Evolutionary conservation across 2,113 vertebrate species (phyloP), one percentile per base, ranked within the genome.

Genomic region (Lycocorax pyrrhopterus): DNA sequence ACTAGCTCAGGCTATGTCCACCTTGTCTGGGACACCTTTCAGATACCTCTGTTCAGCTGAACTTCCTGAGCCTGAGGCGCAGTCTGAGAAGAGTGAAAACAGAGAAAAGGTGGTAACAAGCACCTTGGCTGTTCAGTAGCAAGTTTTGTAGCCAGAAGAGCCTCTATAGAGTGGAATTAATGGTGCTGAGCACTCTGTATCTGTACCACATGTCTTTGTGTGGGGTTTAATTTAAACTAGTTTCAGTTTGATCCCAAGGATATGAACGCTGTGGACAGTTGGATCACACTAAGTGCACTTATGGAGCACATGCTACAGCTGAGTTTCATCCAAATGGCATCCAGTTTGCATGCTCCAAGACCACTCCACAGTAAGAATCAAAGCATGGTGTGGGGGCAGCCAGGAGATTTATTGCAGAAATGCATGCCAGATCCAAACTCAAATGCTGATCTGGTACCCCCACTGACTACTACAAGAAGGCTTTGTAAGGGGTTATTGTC

Each of bases 401-500:
- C 75, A 39, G 39, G 56, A 94, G 82, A 90, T 91, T 87, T 59
- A 87, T 6, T 87, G 49, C 56, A 87, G 71, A 69, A 87, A 59
- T 19, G 21, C 33, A 60, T 43, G 58, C 58, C 62, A 68, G 53
- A 85, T 90, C 56, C 71, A 80, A 83, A 76, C 75, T 68, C 26
- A 30, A 37, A 83, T 58, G 79, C 72, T 92, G 86, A 92, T 77
- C 46, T 58, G 43, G 55, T 66, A 30, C 67, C 35, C 67, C 66
- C 71, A 88, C 58, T 83, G 85, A 56, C 82, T 88, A 15, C 46
- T 69, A 66, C 60, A 79, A 83, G 46, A 46, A 27, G 35, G 55
- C 51, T 90, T 86, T 95, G 41, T 83, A 46, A 96, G 67, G 35
- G 21, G 49, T 55, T 90, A 88, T 97, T 97, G 83, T 90, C 59